Evolutionary conservation across 2,113 vertebrate species (phyloP).

Genomic region (Xiphias gladius): DNA sequence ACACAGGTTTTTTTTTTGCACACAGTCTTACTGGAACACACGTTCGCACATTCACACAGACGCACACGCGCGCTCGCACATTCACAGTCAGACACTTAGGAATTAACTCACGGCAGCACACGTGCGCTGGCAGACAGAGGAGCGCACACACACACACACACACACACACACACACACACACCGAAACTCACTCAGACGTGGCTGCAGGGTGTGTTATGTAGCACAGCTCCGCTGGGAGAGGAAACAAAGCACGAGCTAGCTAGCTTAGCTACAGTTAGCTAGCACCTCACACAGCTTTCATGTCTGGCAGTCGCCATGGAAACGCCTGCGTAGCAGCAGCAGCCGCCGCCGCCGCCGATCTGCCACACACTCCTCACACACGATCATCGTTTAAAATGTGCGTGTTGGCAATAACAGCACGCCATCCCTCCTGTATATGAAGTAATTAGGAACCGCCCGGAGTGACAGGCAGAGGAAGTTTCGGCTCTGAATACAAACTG

Average conservation of each 20-base stretch:
- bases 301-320: slow-evolving; percentile 77
- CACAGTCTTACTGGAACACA: slow-evolving; percentile 30
- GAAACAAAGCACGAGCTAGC: slow-evolving; percentile 68
- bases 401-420: neutral
- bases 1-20: slow-evolving; percentile 1
- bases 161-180: slow-evolving; percentile 41
- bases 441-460: neutral
- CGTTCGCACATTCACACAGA: slow-evolving; percentile 20
- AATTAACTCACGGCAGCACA: slow-evolving; percentile 54
- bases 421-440: slow-evolving; percentile 9
- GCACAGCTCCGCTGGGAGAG: slow-evolving; percentile 76
- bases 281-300: slow-evolving; percentile 57
- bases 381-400: slow-evolving; percentile 20
- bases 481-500: neutral
- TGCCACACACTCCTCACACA: slow-evolving; percentile 50
- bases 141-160: slow-evolving; percentile 27
- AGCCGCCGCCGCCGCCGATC: slow-evolving; percentile 57
- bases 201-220: slow-evolving; percentile 73
- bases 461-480: slow-evolving; percentile 2
- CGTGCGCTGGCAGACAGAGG: slow-evolving; percentile 48
- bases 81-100: slow-evolving; percentile 36
- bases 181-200: slow-evolving; percentile 52
- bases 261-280: slow-evolving; percentile 67
- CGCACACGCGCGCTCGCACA: neutral
- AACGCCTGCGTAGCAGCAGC: slow-evolving; percentile 71